phyloP scores from a whole-genome alignment of 2,888 invertebrate species.

The Acrobasis repandana region DNA sequence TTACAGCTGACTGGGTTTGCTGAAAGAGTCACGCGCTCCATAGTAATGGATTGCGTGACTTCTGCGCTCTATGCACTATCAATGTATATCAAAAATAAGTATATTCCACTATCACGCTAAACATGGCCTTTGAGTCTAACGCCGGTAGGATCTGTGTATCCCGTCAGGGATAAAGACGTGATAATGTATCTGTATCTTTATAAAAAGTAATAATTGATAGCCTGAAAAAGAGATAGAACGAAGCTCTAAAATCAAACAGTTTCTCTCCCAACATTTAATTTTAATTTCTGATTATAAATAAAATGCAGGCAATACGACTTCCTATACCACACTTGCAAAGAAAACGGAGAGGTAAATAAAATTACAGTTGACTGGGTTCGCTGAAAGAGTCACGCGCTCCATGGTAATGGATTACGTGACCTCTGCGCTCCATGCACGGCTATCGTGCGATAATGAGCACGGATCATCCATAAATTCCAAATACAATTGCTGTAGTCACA shows the following conservation, averaged over 20 bases:
- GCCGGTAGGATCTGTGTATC: too few species aligned
- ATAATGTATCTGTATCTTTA: too few species aligned
- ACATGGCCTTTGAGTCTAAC: too few species aligned
- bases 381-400: conserved; percentile 59
- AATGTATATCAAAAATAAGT: too few species aligned
- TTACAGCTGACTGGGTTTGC: conserved; percentile 46
- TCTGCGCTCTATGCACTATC: background rate
- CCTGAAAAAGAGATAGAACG: too few species aligned
- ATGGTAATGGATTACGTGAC: conserved; percentile 75
- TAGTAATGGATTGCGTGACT: background rate
- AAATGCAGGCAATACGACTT: background rate
- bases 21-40: conserved; percentile 20
- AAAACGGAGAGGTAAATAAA: conserved; percentile 54
- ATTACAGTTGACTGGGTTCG: conserved; percentile 48
- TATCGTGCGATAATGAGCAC: conserved; percentile 23
- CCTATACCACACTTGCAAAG: background rate
- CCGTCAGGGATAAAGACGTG: too few species aligned
- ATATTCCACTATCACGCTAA: too few species aligned
- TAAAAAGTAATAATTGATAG: too few species aligned
- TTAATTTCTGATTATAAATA: background rate
- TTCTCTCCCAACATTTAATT: too few species aligned
- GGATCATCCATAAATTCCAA: conserved; percentile 22
- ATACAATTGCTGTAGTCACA: conserved; percentile 10
- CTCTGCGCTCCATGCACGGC: conserved; percentile 28
- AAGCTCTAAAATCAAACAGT: too few species aligned